Conservation (phyloP, 2,113 vertebrate genomes). For the Bubo bubo region DNA sequence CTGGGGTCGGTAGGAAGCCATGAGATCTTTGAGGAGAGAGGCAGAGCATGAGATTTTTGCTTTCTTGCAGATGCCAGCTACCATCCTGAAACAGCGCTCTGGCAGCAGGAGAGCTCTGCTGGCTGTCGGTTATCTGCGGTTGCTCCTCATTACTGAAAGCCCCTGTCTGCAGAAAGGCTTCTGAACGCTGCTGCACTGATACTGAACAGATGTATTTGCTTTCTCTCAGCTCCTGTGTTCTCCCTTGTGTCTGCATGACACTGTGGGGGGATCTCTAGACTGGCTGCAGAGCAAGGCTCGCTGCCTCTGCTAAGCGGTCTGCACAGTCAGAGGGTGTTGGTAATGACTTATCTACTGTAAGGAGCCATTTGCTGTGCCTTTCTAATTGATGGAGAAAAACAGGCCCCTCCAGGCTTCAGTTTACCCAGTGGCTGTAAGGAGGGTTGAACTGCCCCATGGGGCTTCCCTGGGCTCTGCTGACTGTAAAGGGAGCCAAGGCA, state of each 20-base stretch:
- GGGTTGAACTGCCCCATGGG: background rate
- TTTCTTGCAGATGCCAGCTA: background rate
- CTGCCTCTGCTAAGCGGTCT: background rate
- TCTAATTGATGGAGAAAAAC: background rate
- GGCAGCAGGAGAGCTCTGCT: background rate
- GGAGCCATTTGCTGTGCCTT: background rate
- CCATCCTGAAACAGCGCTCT: background rate
- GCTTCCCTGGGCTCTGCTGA: background rate
- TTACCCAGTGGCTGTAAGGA: background rate
- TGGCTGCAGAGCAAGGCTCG: background rate
- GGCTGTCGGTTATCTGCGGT: background rate
- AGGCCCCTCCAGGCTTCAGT: background rate
- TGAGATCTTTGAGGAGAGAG: background rate
- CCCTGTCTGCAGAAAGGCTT: background rate
- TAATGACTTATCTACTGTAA: background rate
- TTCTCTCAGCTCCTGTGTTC: background rate
- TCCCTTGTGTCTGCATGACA: background rate
- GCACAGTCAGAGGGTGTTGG: background rate
- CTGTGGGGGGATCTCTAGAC: background rate
- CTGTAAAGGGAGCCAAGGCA: background rate
- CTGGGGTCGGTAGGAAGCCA: background rate
- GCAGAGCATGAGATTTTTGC: background rate
- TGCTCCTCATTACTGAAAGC: background rate
- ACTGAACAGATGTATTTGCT: background rate
- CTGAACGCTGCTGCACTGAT: background rate